Evolutionary conservation across 2,888 invertebrate genomes (phyloP).

Genomic region (Cryptus armator): DNA sequence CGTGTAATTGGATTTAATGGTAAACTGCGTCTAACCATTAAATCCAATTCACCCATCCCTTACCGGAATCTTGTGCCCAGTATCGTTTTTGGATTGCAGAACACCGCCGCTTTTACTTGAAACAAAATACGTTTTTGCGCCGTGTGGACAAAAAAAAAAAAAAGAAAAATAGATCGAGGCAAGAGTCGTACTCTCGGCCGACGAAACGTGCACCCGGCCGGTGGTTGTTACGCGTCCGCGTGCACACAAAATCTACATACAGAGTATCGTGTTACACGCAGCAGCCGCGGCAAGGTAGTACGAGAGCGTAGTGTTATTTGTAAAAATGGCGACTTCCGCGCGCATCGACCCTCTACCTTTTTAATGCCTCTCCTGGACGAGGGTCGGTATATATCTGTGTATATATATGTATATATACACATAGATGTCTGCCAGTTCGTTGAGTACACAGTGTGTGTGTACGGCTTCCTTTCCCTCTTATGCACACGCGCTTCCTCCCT

Average conservation of each 20-base stretch:
- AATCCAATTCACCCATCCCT: too few species aligned
- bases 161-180: constrained; percentile 25
- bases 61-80: background rate
- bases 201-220: constrained; percentile 59
- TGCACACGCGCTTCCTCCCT: constrained; percentile 53
- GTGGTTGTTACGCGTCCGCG: constrained; percentile 61
- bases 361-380: constrained; percentile 29
- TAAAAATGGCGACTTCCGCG: constrained; percentile 53
- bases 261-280: constrained; percentile 68
- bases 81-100: background rate
- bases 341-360: constrained; percentile 48
- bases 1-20: too few species aligned
- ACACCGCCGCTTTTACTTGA: background rate
- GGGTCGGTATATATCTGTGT: background rate
- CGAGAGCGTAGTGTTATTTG: constrained; percentile 40
- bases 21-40: too few species aligned
- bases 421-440: background rate
- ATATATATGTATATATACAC: constrained; percentile 4
- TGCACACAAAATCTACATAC: constrained; percentile 66
- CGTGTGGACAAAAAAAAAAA: constrained; percentile 28
- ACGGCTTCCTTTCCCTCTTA: constrained; percentile 63
- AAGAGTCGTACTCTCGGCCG: constrained; percentile 36
- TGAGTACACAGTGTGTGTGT: constrained; percentile 31
- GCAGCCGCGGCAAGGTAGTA: constrained; percentile 24
- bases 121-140: background rate